A percentile compares a stretch with the other conserved stretches of the same genome.
Evolutionary conservation across 2,797 vertebrate species (phyloP).

Genomic region (Pangasius sanitwongsei): DNA sequence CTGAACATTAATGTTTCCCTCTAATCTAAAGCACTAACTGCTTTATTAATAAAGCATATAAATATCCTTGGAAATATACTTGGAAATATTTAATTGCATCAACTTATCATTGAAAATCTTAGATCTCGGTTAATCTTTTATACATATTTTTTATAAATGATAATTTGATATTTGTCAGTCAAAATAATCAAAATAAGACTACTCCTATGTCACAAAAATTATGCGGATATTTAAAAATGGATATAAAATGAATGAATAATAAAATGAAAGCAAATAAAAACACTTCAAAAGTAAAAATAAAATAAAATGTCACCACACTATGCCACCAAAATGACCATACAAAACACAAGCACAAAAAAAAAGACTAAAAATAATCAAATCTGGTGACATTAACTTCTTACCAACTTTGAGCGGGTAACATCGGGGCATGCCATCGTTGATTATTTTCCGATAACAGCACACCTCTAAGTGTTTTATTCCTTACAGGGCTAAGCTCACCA

Average conservation of each 20-base stretch:
- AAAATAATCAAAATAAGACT: too few species aligned
- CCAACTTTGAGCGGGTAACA: too few species aligned
- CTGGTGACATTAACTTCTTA: too few species aligned
- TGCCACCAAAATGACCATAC: too few species aligned
- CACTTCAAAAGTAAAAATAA: not conserved
- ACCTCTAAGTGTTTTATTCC: not conserved
- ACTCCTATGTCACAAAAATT: not conserved
- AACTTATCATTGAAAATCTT: not conserved
- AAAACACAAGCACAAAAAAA: too few species aligned
- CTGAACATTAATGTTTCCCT: not conserved
- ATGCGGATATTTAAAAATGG: not conserved
- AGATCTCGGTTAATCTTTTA: not conserved
- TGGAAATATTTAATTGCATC: not conserved
- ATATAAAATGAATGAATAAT: not conserved
- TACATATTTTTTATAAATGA: not conserved
- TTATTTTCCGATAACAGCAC: not conserved
- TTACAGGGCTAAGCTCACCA: not conserved
- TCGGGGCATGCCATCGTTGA: not conserved
- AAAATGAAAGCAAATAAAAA: not conserved
- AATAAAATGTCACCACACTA: too few species aligned
- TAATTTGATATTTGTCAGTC: too few species aligned
- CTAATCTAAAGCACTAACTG: not conserved
- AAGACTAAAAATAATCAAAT: too few species aligned
- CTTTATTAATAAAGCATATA: not conserved
- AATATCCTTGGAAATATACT: not conserved